Conservation (phyloP, 2,113 vertebrate species). For the Carollia perspicillata region DNA sequence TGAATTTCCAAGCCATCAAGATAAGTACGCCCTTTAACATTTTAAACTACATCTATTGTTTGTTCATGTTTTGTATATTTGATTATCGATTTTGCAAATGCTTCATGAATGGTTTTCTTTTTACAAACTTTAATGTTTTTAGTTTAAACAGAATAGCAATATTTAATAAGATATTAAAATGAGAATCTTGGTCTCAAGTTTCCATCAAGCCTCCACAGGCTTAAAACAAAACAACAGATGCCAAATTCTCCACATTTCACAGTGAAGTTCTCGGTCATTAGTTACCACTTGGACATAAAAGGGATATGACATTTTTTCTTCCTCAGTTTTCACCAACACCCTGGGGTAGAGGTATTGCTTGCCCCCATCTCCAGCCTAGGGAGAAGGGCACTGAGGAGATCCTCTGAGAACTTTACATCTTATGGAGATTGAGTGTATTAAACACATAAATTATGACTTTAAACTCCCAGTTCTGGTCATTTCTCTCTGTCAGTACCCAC, state of each 20-base stretch:
- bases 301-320: neutral
- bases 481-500: neutral
- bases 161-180: neutral
- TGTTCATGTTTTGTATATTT: neutral
- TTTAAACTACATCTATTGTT: neutral
- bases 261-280: neutral
- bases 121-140: neutral
- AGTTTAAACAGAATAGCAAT: neutral
- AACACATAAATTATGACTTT: neutral
- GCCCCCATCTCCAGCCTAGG: neutral
- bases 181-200: neutral
- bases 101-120: neutral
- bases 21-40: neutral
- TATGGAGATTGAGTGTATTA: neutral
- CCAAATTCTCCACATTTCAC: neutral
- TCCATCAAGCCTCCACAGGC: neutral
- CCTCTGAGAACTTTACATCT: neutral
- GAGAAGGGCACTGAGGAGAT: neutral
- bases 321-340: neutral
- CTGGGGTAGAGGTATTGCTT: neutral
- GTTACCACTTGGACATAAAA: neutral
- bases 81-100: constrained; percentile 31
- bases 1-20: neutral
- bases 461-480: neutral
- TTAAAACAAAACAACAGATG: neutral